Percentiles rank a stretch among this genome's conserved stretches.
Evolutionary conservation across 2,113 vertebrate species (phyloP).

Genomic region (Petromus typicus): DNA sequence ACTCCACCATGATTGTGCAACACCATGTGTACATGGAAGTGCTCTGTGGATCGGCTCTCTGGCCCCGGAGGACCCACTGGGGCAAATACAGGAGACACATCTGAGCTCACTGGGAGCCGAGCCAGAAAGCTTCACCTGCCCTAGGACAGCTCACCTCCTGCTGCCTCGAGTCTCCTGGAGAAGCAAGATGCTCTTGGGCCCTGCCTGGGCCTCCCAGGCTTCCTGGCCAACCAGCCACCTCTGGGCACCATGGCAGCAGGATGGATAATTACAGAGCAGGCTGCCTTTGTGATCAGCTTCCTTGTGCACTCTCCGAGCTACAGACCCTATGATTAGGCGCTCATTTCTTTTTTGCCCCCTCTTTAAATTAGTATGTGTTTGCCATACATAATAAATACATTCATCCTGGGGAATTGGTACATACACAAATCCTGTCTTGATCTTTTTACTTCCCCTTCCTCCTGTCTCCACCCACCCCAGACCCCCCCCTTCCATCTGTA

Average conservation of each 20-base stretch:
- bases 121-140: background rate
- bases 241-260: background rate
- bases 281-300: background rate
- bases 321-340: background rate
- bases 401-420: background rate
- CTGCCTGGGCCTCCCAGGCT: background rate
- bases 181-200: background rate
- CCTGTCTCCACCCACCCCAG: background rate
- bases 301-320: background rate
- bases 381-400: background rate
- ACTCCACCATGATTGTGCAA: background rate
- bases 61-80: fast-evolving
- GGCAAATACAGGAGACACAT: background rate
- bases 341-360: background rate
- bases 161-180: background rate
- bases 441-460: background rate
- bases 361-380: background rate
- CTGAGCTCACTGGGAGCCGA: background rate
- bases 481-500: background rate
- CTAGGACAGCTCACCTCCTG: background rate
- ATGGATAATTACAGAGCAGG: background rate
- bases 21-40: fast-evolving
- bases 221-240: background rate
- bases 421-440: background rate
- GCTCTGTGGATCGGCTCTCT: no score